These are phyloP conservation scores for Nesogale talazaci DNA, from an alignment of 2,113 vertebrate genomes.

Conservation along the genomic window DNA sequence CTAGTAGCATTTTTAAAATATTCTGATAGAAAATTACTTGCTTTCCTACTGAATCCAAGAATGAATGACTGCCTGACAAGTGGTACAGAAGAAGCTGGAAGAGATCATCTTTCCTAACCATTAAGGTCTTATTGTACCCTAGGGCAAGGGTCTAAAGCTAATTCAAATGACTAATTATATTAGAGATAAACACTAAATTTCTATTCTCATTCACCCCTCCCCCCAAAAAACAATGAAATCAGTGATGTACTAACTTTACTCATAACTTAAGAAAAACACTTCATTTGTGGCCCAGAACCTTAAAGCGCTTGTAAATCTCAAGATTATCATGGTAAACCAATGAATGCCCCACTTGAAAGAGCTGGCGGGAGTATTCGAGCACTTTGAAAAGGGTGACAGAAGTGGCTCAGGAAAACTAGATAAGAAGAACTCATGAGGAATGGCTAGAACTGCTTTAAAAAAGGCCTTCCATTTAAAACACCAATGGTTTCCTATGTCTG, in stretches of 20 bases:
- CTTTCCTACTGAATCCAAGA: slow-evolving; percentile 68
- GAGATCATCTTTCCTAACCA: slow-evolving; percentile 40
- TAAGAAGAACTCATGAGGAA: slow-evolving; percentile 48
- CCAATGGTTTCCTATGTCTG: slow-evolving; percentile 35
- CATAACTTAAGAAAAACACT: not conserved
- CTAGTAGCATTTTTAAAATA: not conserved
- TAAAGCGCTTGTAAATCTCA: not conserved
- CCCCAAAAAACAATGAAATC: slow-evolving; percentile 4
- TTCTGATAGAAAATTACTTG: slow-evolving; percentile 29
- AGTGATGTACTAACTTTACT: slow-evolving; percentile 28
- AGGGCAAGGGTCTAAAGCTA: slow-evolving; percentile 55
- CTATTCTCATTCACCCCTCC: slow-evolving; percentile 1
- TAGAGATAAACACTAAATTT: slow-evolving; percentile 62
- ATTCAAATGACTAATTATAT: slow-evolving; percentile 51
- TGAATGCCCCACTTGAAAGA: not conserved
- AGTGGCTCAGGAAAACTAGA: slow-evolving; percentile 59
- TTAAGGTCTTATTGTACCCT: not conserved
- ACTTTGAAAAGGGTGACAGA: slow-evolving; percentile 2
- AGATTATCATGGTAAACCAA: not conserved
- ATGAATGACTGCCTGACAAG: slow-evolving; percentile 59
- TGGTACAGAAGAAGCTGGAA: slow-evolving; percentile 57
- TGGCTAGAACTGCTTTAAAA: slow-evolving; percentile 62
- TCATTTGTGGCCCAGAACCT: slow-evolving; percentile 11
- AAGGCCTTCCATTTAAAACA: slow-evolving; percentile 59
- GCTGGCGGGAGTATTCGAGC: not conserved